Percentiles rank a stretch among this genome's conserved stretches.
These are phyloP conservation scores for Galeruca laticollis DNA, from an alignment of 2,888 invertebrate species.

Conservation along the genomic window DNA sequence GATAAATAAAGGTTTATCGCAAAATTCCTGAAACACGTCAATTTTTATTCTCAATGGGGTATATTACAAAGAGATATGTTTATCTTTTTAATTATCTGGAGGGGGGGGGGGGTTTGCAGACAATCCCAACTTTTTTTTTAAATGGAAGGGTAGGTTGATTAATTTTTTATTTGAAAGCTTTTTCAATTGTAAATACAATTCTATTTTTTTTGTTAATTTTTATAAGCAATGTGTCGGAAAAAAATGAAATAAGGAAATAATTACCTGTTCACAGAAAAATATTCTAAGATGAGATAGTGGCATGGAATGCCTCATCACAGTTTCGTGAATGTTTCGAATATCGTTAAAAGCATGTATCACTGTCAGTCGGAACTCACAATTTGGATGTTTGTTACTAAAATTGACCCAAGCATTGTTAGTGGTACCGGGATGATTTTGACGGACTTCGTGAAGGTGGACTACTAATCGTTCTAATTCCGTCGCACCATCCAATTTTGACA, in stretches of 20 bases:
- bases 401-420: conserved; percentile 75
- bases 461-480: conserved; percentile 72
- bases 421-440: conserved; percentile 73
- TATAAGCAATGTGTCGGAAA: no score
- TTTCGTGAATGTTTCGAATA: conserved; percentile 71
- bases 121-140: no score
- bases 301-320: conserved; percentile 77
- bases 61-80: no score
- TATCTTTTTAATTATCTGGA: no score
- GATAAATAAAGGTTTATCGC: no score
- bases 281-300: conserved; percentile 80
- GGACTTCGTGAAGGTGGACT: conserved; percentile 78
- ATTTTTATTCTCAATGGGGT: no score
- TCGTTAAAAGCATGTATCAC: conserved; percentile 79
- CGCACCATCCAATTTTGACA: conserved; percentile 60
- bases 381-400: conserved; percentile 70
- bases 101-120: no score
- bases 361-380: conserved; percentile 72
- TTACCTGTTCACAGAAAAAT: conserved; percentile 78
- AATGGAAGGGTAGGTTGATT: no score
- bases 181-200: no score
- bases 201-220: no score
- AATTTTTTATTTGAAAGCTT: no score
- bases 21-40: no score
- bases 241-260: conserved; percentile 46